Base-by-base conservation (phyloP, 1,140 invertebrate genomes). In the Himalopsyche phryganea region DNA sequence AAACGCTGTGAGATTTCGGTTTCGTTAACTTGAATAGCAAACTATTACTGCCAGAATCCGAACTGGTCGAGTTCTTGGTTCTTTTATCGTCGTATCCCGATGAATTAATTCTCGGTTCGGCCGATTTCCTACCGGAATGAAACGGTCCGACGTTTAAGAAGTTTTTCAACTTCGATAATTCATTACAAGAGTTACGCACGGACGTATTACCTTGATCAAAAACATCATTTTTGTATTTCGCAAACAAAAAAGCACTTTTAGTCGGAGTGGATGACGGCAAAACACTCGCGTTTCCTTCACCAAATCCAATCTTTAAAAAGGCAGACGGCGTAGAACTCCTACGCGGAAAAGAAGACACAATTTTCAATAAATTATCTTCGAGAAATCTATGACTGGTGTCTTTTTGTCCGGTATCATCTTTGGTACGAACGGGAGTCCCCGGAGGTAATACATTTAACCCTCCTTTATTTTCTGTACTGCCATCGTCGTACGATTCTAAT, bases 291-390 rank as follows among this genome's bases (percentile, higher is more conserved):
- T 41, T 49, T 13, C 50, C 40, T n/a, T 63, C 56, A 50, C 50
- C 55, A 2, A 19, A 13, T 9, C 46, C 48, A 4, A 53, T 57
- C 45, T 63, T 63, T 18, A 57, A 61, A 10, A 65, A 14, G 11
- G 67, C 66, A 0, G 67, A 68, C 0, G 72, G 74, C 0, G 75
- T 76, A 0, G 74, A 76, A 44, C 68, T 69, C 0, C 74, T 60
- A 1, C 75, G 50, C 0, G 69, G 68, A 7, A 74, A 66, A 6
- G 65, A 44, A 0, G 66, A 60, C 17, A 69, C 63, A 2, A 68
- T 61, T 50, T 66, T 70, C 0, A 69, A 13, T 0, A 70, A 18
- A 40, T 69, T 71, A 5, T 71, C 71, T 50, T 73, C 72, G 0
- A 71, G 54, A 9, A 70, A 50, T 50, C 44, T 42, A 44, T 60